A percentile compares a stretch with the other conserved stretches of the same genome.
Conservation (phyloP, 1,140 invertebrate genomes). For the Berghia stephanieae region DNA sequence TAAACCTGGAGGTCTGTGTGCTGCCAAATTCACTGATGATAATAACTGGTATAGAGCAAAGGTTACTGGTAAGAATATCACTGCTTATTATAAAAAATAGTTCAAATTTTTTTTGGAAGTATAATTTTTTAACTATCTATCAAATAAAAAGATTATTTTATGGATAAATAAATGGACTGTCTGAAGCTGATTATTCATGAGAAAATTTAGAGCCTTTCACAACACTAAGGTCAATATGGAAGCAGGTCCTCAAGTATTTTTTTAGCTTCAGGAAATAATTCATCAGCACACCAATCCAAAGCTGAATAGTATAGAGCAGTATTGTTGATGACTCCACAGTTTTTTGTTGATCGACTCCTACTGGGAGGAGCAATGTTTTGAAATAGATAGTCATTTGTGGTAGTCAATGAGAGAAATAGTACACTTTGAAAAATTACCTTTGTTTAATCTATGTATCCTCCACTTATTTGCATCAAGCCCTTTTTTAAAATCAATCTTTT, state of each 20-base stretch:
- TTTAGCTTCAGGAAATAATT: background rate
- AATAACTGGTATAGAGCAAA: conserved; percentile 82
- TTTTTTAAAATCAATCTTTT: background rate
- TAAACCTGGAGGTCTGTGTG: conserved; percentile 73
- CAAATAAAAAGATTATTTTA: background rate
- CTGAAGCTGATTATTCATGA: too few species aligned
- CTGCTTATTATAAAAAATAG: background rate
- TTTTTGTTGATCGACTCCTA: too few species aligned
- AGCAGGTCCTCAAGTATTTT: background rate
- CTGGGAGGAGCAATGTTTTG: too few species aligned
- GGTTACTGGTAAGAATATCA: conserved; percentile 72
- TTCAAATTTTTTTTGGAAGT: background rate
- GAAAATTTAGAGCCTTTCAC: background rate
- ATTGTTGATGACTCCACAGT: too few species aligned
- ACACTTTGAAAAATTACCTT: background rate
- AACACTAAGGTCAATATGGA: too few species aligned
- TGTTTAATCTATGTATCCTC: background rate
- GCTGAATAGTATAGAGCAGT: too few species aligned
- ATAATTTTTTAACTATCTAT: background rate
- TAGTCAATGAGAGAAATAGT: too few species aligned
- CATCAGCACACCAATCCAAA: too few species aligned
- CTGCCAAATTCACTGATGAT: conserved; percentile 79
- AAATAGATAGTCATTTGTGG: too few species aligned
- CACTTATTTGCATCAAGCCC: background rate
- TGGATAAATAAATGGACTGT: background rate